Evolutionary conservation across 23 tunicate genomes (phyloP).

Genomic region (Pegea sp.): DNA sequence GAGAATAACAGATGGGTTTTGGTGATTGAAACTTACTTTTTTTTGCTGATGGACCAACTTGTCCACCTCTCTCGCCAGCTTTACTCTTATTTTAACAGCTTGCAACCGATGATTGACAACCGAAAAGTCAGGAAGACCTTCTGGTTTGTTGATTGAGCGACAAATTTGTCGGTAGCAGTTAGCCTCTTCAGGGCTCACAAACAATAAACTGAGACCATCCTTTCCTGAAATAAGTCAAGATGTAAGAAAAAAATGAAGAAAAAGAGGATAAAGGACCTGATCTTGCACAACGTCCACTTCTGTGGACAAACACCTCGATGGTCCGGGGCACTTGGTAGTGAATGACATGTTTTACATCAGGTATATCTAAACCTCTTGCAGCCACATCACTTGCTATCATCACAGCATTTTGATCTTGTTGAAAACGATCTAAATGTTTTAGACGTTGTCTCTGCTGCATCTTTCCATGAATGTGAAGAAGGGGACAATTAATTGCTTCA

Average conservation of each 20-base stretch:
- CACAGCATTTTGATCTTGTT: slow-evolving; percentile 13
- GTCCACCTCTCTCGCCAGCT: slow-evolving; percentile 48
- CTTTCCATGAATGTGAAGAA: slow-evolving; percentile 76
- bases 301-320: slow-evolving; percentile 73
- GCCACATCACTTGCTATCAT: slow-evolving; percentile 98
- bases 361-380: slow-evolving; percentile 97
- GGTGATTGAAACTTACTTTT: slow-evolving; percentile 19
- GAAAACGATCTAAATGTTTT: slow-evolving; percentile 78
- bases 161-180: slow-evolving; percentile 38
- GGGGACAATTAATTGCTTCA: slow-evolving; percentile 29
- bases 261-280: slow-evolving; percentile 51
- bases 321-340: slow-evolving; percentile 94
- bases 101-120: slow-evolving; percentile 16
- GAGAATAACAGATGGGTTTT: background rate
- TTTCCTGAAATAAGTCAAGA: slow-evolving; percentile 37
- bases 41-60: slow-evolving; percentile 26
- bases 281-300: slow-evolving; percentile 91
- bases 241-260: no score
- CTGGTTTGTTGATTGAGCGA: slow-evolving; percentile 24
- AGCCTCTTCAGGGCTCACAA: slow-evolving; percentile 46
- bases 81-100: slow-evolving; percentile 35
- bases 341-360: slow-evolving; percentile 77
- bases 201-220: slow-evolving; percentile 38
- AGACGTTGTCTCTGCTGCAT: slow-evolving; percentile 95
- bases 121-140: slow-evolving; percentile 35